phyloP scores from a whole-genome alignment of 1,140 invertebrate genomes.

The Diploscapter pachys region DNA sequence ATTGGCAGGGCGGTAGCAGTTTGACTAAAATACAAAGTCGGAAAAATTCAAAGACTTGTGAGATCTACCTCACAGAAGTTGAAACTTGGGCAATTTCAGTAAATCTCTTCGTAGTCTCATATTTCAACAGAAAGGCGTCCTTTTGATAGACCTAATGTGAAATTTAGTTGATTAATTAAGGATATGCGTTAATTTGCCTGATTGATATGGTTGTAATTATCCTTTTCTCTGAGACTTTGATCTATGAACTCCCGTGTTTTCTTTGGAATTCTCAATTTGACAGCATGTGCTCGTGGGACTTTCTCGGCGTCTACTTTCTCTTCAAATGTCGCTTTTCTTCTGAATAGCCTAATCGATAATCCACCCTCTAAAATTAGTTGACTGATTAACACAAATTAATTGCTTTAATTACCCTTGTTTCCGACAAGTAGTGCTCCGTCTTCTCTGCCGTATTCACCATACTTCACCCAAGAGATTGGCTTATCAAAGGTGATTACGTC shows the following conservation, averaged over 20 bases:
- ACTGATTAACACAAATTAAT: background rate
- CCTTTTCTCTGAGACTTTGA: background rate
- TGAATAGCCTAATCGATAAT: slow-evolving; percentile 4
- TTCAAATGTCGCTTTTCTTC: slow-evolving; percentile 7
- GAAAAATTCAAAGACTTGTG: background rate
- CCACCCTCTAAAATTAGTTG: slow-evolving; percentile 3
- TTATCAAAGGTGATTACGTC: slow-evolving; percentile 9
- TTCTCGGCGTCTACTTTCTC: background rate
- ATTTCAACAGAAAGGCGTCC: slow-evolving; percentile 4
- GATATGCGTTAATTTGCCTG: background rate
- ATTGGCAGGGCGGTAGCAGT: slow-evolving; percentile 9
- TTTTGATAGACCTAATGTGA: slow-evolving; percentile 9
- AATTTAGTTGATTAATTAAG: background rate
- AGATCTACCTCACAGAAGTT: background rate
- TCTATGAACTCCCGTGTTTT: slow-evolving; percentile 17
- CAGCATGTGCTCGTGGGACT: background rate
- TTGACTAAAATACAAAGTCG: too few relatives aligned
- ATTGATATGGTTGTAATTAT: background rate
- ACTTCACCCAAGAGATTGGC: slow-evolving; percentile 27
- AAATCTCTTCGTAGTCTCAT: too few relatives aligned
- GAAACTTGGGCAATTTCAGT: background rate
- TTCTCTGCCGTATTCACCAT: slow-evolving; percentile 29
- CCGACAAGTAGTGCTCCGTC: slow-evolving; percentile 18
- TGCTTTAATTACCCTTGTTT: slow-evolving; percentile 9
- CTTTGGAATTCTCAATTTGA: slow-evolving; percentile 14